Conservation (phyloP, 2,888 invertebrate genomes). For the Nemapogon koenigi region DNA sequence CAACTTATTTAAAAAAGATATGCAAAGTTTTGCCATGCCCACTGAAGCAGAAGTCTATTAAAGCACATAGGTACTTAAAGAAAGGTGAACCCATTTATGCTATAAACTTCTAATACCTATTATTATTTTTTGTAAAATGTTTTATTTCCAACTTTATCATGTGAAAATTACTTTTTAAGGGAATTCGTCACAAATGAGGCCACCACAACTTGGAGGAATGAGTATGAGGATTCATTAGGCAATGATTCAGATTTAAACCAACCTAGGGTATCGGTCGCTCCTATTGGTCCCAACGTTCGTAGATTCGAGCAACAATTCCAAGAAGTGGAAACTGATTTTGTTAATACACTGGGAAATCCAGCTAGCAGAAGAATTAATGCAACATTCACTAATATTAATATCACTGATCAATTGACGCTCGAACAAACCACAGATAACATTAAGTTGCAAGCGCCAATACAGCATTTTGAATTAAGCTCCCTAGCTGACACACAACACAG, state of each 20-base stretch:
- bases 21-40: too few species aligned
- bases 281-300: conserved; percentile 14
- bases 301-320: conserved; percentile 45
- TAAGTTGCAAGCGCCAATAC: conserved; percentile 26
- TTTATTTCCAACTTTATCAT: background rate
- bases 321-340: conserved; percentile 35
- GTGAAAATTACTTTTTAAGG: conserved; percentile 23
- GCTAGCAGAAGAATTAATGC: conserved; percentile 22
- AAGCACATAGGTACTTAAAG: too few species aligned
- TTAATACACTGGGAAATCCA: conserved; percentile 15
- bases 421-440: conserved; percentile 28
- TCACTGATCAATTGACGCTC: conserved; percentile 26
- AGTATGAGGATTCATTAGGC: conserved; percentile 48
- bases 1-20: too few species aligned
- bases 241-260: conserved; percentile 33
- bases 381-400: conserved; percentile 29
- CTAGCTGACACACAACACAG: conserved; percentile 34
- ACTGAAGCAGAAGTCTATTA: too few species aligned
- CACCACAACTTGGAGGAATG: conserved; percentile 53
- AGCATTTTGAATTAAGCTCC: conserved; percentile 37
- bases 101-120: too few species aligned
- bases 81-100: too few species aligned
- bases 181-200: conserved; percentile 51
- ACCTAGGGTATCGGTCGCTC: background rate
- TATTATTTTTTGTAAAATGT: too few species aligned